Evolutionary conservation across 2,797 vertebrate species (phyloP).

Genomic region (Syngnathus acus): DNA sequence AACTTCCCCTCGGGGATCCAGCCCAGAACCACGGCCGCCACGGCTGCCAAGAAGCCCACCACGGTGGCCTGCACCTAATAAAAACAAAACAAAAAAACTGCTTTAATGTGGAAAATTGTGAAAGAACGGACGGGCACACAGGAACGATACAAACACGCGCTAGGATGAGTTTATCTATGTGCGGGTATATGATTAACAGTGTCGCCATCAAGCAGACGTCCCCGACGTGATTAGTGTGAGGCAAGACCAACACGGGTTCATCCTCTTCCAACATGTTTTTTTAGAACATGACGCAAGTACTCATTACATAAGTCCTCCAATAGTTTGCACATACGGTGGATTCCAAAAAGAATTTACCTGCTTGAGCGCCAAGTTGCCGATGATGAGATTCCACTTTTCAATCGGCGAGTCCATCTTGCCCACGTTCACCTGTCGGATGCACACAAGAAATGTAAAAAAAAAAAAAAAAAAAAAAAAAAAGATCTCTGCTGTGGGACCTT

Average conservation of each 20-base stretch:
- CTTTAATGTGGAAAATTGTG: not conserved
- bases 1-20: slow-evolving; percentile 96
- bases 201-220: not conserved
- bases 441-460: not conserved
- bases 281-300: not conserved
- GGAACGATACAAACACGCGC: not conserved
- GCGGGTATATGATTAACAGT: slow-evolving; percentile 24
- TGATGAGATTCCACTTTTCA: slow-evolving; percentile 96
- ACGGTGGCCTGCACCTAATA: slow-evolving; percentile 90
- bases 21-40: slow-evolving; percentile 84
- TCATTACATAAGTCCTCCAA: not conserved
- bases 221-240: not conserved
- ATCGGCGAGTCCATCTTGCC: slow-evolving; percentile 98
- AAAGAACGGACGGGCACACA: not conserved
- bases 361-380: slow-evolving; percentile 93
- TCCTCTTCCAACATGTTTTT: not conserved
- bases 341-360: slow-evolving; percentile 71
- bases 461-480: not conserved
- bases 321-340: too few species aligned
- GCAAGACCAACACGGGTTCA: not conserved
- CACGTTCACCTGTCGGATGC: slow-evolving; percentile 81
- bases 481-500: not conserved
- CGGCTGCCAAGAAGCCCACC: slow-evolving; percentile 90
- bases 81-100: too few species aligned
- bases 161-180: slow-evolving; percentile 10